Conservation (phyloP, 1,140 invertebrate genomes). For the Papilio machaon region DNA sequence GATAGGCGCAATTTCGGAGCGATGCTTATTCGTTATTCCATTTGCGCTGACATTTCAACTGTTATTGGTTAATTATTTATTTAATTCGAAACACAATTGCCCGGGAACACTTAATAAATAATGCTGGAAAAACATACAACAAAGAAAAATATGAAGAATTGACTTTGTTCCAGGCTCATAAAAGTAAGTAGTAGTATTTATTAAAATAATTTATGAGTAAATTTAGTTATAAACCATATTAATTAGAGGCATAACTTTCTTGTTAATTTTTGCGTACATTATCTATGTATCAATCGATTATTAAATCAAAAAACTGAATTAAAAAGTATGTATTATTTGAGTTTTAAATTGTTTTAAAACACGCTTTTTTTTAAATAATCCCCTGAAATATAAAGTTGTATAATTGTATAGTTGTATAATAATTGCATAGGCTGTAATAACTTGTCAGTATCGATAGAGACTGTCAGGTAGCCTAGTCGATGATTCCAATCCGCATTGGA, state of each 20-base stretch:
- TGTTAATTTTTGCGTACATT: too few relatives aligned
- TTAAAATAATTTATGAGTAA: too few relatives aligned
- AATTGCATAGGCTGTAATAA: slow-evolving; percentile 12
- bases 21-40: slow-evolving; percentile 59
- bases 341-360: too few relatives aligned
- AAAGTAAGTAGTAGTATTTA: too few relatives aligned
- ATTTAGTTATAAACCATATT: too few relatives aligned
- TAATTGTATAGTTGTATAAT: too few relatives aligned
- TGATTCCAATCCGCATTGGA: slow-evolving; percentile 18
- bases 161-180: too few relatives aligned
- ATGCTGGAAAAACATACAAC: background rate
- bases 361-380: background rate
- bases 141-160: background rate
- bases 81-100: slow-evolving; percentile 34
- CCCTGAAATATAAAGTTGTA: background rate
- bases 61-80: slow-evolving; percentile 56
- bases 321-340: too few relatives aligned
- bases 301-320: too few relatives aligned
- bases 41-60: slow-evolving; percentile 60
- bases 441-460: slow-evolving; percentile 43
- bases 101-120: background rate
- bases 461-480: slow-evolving; percentile 4
- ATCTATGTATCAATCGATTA: too few relatives aligned
- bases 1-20: background rate
- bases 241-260: too few relatives aligned